phyloP scores from a whole-genome alignment of 2,888 invertebrate genomes.

The Coelinius sp. region DNA sequence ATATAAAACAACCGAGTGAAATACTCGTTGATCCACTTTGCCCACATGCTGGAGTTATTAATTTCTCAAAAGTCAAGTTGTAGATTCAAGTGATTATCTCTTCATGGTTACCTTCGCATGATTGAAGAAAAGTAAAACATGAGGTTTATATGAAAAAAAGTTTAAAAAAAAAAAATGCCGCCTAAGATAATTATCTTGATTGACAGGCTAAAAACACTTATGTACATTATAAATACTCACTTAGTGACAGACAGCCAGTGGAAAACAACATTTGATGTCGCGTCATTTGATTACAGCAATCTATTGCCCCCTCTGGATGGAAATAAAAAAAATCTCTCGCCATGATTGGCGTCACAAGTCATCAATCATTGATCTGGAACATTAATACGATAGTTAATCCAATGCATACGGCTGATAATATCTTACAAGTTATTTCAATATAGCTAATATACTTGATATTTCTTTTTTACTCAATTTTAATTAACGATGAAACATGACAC shows the following conservation, averaged over 20 bases:
- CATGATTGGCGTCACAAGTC: neutral
- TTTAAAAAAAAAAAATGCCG: neutral
- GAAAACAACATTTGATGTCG: constrained; percentile 4
- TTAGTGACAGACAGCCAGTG: neutral
- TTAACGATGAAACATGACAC: neutral
- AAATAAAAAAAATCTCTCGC: neutral
- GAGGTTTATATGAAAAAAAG: neutral
- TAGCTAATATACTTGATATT: neutral
- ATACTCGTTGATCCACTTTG: constrained; percentile 29
- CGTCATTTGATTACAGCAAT: constrained; percentile 8
- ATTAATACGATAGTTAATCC: constrained; percentile 17
- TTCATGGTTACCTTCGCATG: constrained; percentile 11
- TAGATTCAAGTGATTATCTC: constrained; percentile 9
- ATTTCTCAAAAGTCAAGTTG: constrained; percentile 19
- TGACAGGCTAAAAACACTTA: constrained; percentile 13
- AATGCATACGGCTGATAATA: neutral
- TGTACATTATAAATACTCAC: neutral
- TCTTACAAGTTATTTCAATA: constrained; percentile 1
- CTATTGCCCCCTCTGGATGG: neutral
- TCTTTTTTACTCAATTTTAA: neutral
- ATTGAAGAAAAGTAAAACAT: neutral
- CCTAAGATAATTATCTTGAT: constrained; percentile 12
- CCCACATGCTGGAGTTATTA: constrained; percentile 16
- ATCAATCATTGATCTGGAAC: constrained; percentile 6
- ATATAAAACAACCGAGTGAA: constrained; percentile 36